Base-by-base conservation (phyloP, 2,113 vertebrate genomes). In the Hypomesus transpacificus region DNA sequence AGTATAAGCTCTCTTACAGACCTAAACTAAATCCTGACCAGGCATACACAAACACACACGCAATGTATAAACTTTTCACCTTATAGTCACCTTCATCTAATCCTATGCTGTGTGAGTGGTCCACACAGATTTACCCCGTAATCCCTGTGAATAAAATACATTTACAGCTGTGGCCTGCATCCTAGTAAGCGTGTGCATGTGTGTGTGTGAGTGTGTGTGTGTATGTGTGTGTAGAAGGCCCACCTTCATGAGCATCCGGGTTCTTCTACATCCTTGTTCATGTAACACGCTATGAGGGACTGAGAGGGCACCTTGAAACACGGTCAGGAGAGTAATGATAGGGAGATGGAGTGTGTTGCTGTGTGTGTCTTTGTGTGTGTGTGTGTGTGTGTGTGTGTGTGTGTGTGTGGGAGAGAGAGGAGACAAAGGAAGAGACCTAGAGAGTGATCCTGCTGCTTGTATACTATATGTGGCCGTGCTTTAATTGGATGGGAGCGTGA, bases 401-500 rank as follows among this genome's bases (percentile, higher is more conserved):
- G 39, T 17, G 57, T 53, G 73, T 57, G 39, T 54, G 56, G 16
- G 20, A 14, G 57, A 59, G 11, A 4, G 56, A 21, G 20, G 0
- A 3, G 24, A 26, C 24, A 26, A 7, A 20, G 53, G 0, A 8
- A n/a, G 53, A 56, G 31, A 20, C 2, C 1, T 26, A 26, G 24
- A 57, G 57, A 39, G n/a, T 50, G 39, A 66, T 7, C 1, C 3
- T 13, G 22, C 61, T 20, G 61, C 31, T 11, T 11, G 5, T 34
- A 7, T 34, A 34, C 5, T 34, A 7, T 46, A 46, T 13, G 0
- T 70, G 76, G 79, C 39, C 46, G 57, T 63, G 67, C 69, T 80
- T 87, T 87, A 87, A 90, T 89, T 89, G 86, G 87, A 85, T 80
- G 82, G 82, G 86, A 87, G 87, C 82, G 86, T 87, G 86, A 88